Percentiles rank a stretch among this genome's conserved stretches.
Evolutionary conservation across 1,140 invertebrate genomes (phyloP).

Genomic region (Drosophila rufa): DNA sequence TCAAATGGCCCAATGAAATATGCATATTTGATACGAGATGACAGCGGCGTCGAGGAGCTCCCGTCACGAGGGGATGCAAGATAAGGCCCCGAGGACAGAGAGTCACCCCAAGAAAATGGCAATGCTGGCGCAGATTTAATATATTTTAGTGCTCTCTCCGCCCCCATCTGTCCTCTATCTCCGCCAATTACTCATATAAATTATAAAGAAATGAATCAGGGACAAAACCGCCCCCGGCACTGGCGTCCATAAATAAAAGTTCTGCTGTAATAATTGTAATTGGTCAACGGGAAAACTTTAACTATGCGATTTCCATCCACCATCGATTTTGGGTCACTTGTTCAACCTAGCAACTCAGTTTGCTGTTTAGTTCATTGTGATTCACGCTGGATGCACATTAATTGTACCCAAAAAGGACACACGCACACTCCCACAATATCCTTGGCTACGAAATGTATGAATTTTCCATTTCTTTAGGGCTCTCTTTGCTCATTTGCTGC

Average conservation of each 20-base stretch:
- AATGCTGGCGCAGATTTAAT: conserved; percentile 56
- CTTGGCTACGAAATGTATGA: conserved; percentile 72
- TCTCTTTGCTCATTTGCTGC: conserved; percentile 60
- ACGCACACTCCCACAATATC: conserved; percentile 39
- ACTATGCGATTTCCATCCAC: conserved; percentile 46
- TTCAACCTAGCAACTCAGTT: conserved; percentile 54
- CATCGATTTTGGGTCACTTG: conserved; percentile 68
- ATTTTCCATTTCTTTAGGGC: conserved; percentile 71
- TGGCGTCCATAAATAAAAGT: conserved; percentile 69
- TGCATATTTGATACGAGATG: conserved; percentile 75
- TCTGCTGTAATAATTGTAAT: conserved; percentile 79
- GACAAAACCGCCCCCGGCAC: not conserved
- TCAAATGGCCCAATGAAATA: conserved; percentile 74
- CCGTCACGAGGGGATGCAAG: conserved; percentile 6
- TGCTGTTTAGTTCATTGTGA: conserved; percentile 47
- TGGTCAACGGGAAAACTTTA: conserved; percentile 54
- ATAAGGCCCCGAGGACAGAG: not conserved
- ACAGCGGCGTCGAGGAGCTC: conserved; percentile 39
- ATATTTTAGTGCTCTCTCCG: conserved; percentile 59
- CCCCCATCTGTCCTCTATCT: not conserved
- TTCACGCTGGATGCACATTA: conserved; percentile 81
- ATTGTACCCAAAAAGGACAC: conserved; percentile 68
- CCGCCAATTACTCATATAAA: conserved; percentile 75
- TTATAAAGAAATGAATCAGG: conserved; percentile 79
- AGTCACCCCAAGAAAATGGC: conserved; percentile 20